Conservation (phyloP, 2,797 vertebrate species). For the Corythornis leucogaster region DNA sequence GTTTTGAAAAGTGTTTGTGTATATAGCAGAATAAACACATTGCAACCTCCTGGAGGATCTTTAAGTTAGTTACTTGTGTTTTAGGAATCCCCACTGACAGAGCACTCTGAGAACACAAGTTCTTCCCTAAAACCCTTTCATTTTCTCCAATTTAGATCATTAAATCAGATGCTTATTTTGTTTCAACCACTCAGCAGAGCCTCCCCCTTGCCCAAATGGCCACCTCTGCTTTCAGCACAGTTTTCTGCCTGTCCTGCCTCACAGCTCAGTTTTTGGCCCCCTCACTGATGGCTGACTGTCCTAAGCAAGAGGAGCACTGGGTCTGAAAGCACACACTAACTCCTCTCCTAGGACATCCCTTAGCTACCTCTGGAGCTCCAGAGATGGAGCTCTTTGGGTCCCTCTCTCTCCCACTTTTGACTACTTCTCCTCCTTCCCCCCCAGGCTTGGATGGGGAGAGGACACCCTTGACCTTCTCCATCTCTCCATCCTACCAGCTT, state of each 20-base stretch:
- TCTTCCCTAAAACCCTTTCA: neutral
- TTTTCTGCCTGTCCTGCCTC: neutral
- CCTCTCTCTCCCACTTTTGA: neutral
- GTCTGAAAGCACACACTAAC: rapidly evolving
- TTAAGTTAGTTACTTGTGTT: neutral
- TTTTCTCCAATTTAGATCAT: neutral
- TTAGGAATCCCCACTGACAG: neutral
- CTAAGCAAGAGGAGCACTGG: neutral
- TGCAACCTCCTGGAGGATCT: neutral
- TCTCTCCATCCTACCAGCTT: neutral
- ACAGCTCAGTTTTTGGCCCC: neutral
- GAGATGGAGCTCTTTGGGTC: neutral
- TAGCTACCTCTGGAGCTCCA: neutral
- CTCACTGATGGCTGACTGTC: neutral
- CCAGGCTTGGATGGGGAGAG: neutral
- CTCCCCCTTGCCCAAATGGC: neutral
- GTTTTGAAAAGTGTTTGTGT: neutral
- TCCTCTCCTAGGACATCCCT: neutral
- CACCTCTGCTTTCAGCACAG: neutral
- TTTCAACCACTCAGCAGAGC: neutral
- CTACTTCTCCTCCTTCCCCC: neutral
- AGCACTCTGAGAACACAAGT: neutral
- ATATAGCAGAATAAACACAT: neutral
- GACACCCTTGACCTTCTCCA: neutral
- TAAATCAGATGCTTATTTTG: neutral